Evolutionary conservation across 2,888 invertebrate genomes (phyloP).

Genomic region (Ectemnius cavifrons): DNA sequence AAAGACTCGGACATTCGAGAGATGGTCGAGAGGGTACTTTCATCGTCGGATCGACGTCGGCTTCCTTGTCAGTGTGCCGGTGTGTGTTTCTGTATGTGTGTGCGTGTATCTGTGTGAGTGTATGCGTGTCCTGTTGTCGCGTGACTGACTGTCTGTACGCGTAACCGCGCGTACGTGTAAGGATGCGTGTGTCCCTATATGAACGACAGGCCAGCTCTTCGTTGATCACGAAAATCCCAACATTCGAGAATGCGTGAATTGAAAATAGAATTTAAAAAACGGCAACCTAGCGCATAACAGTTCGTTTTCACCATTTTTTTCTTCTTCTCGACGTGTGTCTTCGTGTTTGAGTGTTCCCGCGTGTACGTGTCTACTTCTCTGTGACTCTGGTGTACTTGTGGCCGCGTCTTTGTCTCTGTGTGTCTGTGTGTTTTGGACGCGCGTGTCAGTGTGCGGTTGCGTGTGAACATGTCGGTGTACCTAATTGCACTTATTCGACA

Average conservation of each 20-base stretch:
- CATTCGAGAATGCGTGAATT: slow-evolving; percentile 76
- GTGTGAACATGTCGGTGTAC: slow-evolving; percentile 67
- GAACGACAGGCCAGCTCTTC: slow-evolving; percentile 72
- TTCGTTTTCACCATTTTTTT: slow-evolving; percentile 63
- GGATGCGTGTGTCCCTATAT: slow-evolving; percentile 59
- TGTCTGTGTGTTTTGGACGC: not conserved
- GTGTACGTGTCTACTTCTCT: not conserved
- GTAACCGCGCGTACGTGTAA: slow-evolving; percentile 3
- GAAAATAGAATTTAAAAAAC: slow-evolving; percentile 76
- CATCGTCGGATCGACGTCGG: slow-evolving; percentile 61
- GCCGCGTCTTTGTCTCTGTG: slow-evolving; percentile 39
- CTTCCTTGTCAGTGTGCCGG: slow-evolving; percentile 37
- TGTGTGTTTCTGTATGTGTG: slow-evolving; percentile 17
- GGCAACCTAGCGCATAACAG: slow-evolving; percentile 76
- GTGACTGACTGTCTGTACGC: not conserved
- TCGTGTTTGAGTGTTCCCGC: slow-evolving; percentile 18
- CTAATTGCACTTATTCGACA: slow-evolving; percentile 78
- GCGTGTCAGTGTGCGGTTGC: slow-evolving; percentile 14
- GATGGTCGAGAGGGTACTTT: slow-evolving; percentile 28
- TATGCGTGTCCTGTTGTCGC: slow-evolving; percentile 8
- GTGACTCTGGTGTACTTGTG: not conserved
- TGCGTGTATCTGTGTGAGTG: slow-evolving; percentile 20
- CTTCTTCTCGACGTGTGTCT: slow-evolving; percentile 50
- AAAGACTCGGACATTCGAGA: slow-evolving; percentile 34
- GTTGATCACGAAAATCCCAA: slow-evolving; percentile 78